phyloP scores from a whole-genome alignment of 2,113 vertebrate species.

The Muntiacus reevesi region DNA sequence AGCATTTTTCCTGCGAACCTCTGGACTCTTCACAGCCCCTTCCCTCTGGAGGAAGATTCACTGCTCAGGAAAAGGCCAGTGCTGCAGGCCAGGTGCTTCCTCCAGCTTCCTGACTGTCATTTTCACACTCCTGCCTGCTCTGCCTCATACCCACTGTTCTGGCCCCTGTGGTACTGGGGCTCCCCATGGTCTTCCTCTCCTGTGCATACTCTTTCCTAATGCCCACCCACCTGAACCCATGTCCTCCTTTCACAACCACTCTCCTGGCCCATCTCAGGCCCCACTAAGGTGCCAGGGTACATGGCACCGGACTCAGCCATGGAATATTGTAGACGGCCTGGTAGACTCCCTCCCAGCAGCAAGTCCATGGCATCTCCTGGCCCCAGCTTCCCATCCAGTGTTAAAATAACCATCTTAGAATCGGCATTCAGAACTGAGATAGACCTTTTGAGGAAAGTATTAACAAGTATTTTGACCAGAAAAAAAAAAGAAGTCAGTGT shows the following conservation, averaged over 20 bases:
- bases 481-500: too few species aligned
- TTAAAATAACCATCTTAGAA: too few species aligned
- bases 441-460: not conserved
- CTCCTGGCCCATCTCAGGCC: not conserved
- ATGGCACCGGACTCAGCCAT: fast-evolving
- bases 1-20: fast-evolving
- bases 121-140: not conserved
- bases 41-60: fast-evolving
- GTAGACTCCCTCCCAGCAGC: not conserved
- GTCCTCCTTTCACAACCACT: not conserved
- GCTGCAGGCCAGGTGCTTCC: not conserved
- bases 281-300: not conserved
- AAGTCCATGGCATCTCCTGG: not conserved
- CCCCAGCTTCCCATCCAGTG: not conserved
- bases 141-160: not conserved
- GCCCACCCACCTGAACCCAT: not conserved
- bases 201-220: fast-evolving
- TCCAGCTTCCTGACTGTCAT: fast-evolving
- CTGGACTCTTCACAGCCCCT: not conserved
- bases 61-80: fast-evolving
- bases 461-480: not conserved
- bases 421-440: fast-evolving
- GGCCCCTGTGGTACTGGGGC: fast-evolving
- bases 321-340: not conserved
- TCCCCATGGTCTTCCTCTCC: too few species aligned